Conservation (phyloP, 2,888 invertebrate species). For the Platerodrilus igneus region DNA sequence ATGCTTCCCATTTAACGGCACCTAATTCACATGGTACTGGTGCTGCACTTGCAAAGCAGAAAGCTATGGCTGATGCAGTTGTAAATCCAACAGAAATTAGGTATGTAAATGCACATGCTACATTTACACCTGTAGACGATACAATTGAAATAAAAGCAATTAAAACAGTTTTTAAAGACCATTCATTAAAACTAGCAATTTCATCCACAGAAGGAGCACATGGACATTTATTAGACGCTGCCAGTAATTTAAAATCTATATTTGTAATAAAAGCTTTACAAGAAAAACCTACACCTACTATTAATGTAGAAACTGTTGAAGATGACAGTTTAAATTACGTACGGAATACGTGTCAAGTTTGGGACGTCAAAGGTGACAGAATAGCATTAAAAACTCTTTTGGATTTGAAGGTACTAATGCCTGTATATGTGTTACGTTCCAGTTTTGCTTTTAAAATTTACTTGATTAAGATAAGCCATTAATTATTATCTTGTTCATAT, state of each 20-base stretch:
- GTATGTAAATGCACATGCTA: constrained; percentile 96
- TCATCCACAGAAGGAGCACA: constrained; percentile 96
- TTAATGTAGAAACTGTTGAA: constrained; percentile 73
- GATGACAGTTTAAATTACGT: constrained; percentile 69
- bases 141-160: constrained; percentile 79
- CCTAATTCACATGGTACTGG: constrained; percentile 88
- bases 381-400: constrained; percentile 92
- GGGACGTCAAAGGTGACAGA: constrained; percentile 54
- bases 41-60: constrained; percentile 79
- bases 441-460: too few relatives aligned
- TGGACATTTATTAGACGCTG: constrained; percentile 93
- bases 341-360: constrained; percentile 50
- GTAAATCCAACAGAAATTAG: constrained; percentile 58
- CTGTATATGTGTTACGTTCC: constrained; percentile 71
- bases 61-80: constrained; percentile 72
- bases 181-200: constrained; percentile 59
- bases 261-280: constrained; percentile 79
- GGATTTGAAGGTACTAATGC: constrained; percentile 99
- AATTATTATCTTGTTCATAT: too few relatives aligned
- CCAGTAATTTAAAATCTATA: constrained; percentile 90
- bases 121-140: constrained; percentile 95
- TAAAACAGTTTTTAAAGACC: constrained; percentile 60
- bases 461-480: too few relatives aligned
- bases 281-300: constrained; percentile 79
- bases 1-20: constrained; percentile 90